A percentile compares a stretch with the other conserved stretches of the same genome.
Conservation (phyloP, 2,797 vertebrate species). For the Anas acuta region DNA sequence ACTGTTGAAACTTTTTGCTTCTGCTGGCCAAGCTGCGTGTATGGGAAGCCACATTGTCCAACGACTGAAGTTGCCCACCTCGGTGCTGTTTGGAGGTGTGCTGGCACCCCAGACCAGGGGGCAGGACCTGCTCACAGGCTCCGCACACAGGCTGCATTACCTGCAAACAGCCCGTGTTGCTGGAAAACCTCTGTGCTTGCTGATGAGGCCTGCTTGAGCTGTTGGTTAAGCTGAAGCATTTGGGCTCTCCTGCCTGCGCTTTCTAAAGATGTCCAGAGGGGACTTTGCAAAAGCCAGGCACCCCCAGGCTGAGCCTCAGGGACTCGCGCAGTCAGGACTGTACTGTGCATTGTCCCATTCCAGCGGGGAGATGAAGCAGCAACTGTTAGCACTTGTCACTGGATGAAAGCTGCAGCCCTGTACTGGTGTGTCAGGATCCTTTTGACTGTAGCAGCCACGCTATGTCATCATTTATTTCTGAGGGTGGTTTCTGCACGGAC, state of each 20-base stretch:
- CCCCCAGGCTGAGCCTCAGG: not conserved
- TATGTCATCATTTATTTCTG: accelerated
- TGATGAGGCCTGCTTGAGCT: not conserved
- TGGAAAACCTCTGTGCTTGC: not conserved
- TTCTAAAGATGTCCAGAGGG: not conserved
- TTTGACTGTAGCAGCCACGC: accelerated
- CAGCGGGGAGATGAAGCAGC: not conserved
- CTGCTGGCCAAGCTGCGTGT: not conserved
- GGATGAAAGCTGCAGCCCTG: not conserved
- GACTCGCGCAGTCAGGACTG: not conserved
- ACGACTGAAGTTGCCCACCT: not conserved
- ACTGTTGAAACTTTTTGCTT: not conserved
- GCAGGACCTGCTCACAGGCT: not conserved
- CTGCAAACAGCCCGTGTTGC: not conserved
- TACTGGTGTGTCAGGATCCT: accelerated
- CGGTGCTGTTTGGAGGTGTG: not conserved
- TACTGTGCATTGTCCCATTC: not conserved
- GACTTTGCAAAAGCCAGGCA: not conserved
- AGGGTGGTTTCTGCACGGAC: not conserved
- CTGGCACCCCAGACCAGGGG: not conserved
- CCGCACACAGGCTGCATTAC: not conserved
- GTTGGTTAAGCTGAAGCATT: not conserved
- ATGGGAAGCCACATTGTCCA: not conserved
- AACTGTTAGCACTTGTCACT: accelerated
- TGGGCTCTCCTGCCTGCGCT: not conserved